Conservation (phyloP, 2,888 invertebrate species). For the Pristionchus fissidentatus region DNA sequence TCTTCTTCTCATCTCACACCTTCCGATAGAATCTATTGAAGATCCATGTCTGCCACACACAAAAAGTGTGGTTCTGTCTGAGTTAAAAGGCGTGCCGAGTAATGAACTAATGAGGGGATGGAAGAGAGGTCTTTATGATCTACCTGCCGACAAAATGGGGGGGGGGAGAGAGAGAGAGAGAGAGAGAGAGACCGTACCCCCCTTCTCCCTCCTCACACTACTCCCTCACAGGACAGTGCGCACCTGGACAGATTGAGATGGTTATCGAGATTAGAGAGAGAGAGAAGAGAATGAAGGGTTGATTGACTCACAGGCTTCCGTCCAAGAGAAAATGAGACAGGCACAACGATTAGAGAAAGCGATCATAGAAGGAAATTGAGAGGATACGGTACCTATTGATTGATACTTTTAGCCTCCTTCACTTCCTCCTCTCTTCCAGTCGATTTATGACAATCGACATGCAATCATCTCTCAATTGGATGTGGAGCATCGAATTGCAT, state of each 20-base stretch:
- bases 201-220: background rate
- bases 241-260: slow-evolving; percentile 39
- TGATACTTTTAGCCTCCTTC: slow-evolving; percentile 36
- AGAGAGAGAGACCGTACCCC: background rate
- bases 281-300: background rate
- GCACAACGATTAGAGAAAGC: background rate
- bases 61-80: too few relatives aligned
- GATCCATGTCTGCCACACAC: background rate
- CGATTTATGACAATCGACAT: slow-evolving; percentile 61
- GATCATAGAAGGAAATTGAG: too few relatives aligned
- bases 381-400: background rate
- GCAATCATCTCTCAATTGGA: slow-evolving; percentile 56
- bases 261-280: background rate
- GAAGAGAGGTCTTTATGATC: slow-evolving; percentile 23
- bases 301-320: slow-evolving; percentile 19
- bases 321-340: background rate
- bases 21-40: slow-evolving; percentile 14
- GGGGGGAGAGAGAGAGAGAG: too few relatives aligned
- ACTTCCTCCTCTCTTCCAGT: slow-evolving; percentile 51
- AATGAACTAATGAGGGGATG: slow-evolving; percentile 38
- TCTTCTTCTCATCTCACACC: background rate
- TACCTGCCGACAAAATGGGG: slow-evolving; percentile 30
- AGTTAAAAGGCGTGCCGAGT: slow-evolving; percentile 17
- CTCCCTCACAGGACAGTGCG: background rate
- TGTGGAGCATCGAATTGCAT: slow-evolving; percentile 56